Conservation (phyloP, 37 sponge, comb jelly and placozoan genomes). For the Diacarnus erythraeanus region DNA sequence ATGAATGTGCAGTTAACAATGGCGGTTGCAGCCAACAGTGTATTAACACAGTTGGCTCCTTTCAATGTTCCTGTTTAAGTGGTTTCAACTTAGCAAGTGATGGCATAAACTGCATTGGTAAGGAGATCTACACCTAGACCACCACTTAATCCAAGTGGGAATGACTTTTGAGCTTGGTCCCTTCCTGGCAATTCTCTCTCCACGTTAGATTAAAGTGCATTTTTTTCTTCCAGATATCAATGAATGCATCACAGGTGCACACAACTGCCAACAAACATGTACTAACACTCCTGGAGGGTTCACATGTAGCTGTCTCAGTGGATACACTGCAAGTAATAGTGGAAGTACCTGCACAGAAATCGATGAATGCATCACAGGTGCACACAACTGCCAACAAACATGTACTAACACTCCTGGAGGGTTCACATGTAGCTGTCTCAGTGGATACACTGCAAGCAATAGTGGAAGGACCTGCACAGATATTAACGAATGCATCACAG, state of each 20-base stretch:
- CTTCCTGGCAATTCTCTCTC: too few species aligned
- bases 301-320: not conserved
- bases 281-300: not conserved
- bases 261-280: constrained; percentile 10
- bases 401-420: constrained; percentile 39
- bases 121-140: too few species aligned
- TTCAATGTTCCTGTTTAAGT: constrained; percentile 3
- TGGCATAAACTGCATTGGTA: constrained; percentile 7
- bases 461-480: constrained; percentile 21
- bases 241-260: too few species aligned
- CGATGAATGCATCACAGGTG: constrained; percentile 23
- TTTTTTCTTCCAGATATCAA: not conserved
- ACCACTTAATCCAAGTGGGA: too few species aligned
- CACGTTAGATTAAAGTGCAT: not conserved
- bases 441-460: constrained; percentile 16
- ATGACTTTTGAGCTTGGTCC: not conserved
- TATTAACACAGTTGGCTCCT: constrained; percentile 12
- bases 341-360: constrained; percentile 28
- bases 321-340: not conserved
- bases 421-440: constrained; percentile 21
- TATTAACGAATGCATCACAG: constrained; percentile 22
- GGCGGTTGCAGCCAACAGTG: constrained; percentile 22
- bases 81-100: constrained; percentile 14
- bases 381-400: constrained; percentile 13
- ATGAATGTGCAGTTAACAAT: constrained; percentile 26